Base-by-base conservation (phyloP, 2,113 vertebrate species). In the Trinectes maculatus region DNA sequence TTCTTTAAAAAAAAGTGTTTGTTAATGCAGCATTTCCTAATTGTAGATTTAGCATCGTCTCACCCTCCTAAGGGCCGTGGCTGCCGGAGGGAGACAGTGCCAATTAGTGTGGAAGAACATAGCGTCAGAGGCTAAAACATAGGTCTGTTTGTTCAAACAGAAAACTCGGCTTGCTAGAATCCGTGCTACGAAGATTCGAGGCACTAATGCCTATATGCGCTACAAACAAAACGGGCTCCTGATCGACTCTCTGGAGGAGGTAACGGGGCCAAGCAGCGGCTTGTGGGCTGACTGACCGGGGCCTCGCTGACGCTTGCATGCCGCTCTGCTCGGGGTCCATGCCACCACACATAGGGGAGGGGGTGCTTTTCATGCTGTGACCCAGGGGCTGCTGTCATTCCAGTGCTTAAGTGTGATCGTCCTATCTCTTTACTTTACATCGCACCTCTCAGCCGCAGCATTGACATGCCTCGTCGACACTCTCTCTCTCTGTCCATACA, bases 141-240 rank as follows among this genome's bases (percentile, higher is more conserved):
- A 84, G 87, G 87, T 93, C 86, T 93, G 90, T 92, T 89, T 92
- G 91, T 93, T 92, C 69, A 87, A 89, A 74, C 93, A 99, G 96
- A 99, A 99, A 98, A 92, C 97, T 79, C 95, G 96, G 79, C 93
- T 98, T 19, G 95, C 96, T 89, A 95, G 95, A 89, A 98, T 99
- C 91, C 95, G 93, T 3, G 96, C 95, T n/a, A 89, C 92, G 71
- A 99, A 99, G 92, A 98, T 91, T 33, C 95, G 96, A 77, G 98
- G 95, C 12, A 95, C 96, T 80, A 98, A 95, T 59, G 96, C 96
- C 69, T 99, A 96, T 93, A 95, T 98, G 96, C 96, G 96, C 92
- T 99, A 95, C 94, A 98, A 99, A 93, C 92, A 95, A 85, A 99
- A 98, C 18, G 96, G 97, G 87, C 90, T 98, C 87, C 93, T 96